A percentile compares a stretch with the other conserved stretches of the same genome.
Conservation (phyloP, 1,140 invertebrate species). For the Drosophila azteca region DNA sequence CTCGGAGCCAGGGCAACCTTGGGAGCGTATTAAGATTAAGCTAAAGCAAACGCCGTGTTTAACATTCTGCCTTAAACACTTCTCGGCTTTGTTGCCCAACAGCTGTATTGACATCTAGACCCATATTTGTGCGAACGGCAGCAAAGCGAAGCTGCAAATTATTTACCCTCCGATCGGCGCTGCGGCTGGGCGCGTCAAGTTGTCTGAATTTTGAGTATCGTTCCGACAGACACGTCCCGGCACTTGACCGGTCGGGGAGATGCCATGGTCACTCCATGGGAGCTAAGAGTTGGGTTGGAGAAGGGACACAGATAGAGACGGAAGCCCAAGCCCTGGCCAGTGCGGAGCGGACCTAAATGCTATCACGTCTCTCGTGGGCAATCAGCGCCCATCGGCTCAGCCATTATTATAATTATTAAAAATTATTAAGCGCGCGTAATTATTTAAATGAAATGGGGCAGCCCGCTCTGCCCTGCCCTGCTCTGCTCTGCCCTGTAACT, state of each 20-base stretch:
- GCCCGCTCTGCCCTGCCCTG: neutral
- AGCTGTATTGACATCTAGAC: conserved; percentile 72
- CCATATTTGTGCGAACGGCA: conserved; percentile 62
- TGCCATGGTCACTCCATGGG: conserved; percentile 58
- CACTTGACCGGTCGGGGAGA: conserved; percentile 64
- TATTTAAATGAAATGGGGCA: conserved; percentile 78
- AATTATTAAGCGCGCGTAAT: conserved; percentile 81
- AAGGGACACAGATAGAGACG: neutral
- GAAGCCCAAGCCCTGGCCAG: conserved; percentile 11
- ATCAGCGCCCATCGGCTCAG: conserved; percentile 68
- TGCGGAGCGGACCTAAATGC: conserved; percentile 49
- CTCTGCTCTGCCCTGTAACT: too few relatives aligned
- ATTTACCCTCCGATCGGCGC: conserved; percentile 45
- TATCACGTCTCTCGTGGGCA: conserved; percentile 63
- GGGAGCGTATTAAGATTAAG: conserved; percentile 54
- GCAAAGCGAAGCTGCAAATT: conserved; percentile 66
- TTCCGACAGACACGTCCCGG: conserved; percentile 58
- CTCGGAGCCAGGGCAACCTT: conserved; percentile 48
- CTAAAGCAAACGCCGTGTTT: conserved; percentile 34
- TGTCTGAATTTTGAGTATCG: conserved; percentile 51
- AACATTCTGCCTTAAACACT: conserved; percentile 22
- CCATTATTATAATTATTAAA: conserved; percentile 82
- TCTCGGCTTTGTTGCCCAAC: conserved; percentile 24
- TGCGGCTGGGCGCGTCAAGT: conserved; percentile 51
- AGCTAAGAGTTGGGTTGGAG: conserved; percentile 21